phyloP scores from a whole-genome alignment of 2,797 vertebrate species.

The Florisuga fusca region DNA sequence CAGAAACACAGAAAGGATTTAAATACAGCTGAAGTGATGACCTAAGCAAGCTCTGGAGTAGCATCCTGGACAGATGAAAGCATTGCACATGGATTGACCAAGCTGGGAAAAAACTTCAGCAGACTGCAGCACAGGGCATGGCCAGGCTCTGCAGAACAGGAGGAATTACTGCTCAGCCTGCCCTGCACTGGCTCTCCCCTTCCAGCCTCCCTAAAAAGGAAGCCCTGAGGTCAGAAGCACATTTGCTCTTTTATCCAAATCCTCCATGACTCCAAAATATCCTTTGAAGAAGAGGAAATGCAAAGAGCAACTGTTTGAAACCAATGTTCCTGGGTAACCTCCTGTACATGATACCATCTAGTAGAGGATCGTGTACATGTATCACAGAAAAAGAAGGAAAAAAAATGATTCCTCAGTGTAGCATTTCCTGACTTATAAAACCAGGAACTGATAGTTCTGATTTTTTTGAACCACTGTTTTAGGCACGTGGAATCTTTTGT shows the following conservation, averaged over 20 bases:
- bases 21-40: fast-evolving
- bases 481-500: neutral
- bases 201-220: neutral
- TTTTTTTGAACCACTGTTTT: neutral
- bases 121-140: fast-evolving
- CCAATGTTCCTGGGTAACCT: neutral
- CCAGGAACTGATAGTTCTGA: neutral
- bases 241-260: neutral
- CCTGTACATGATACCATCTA: neutral
- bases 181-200: neutral
- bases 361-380: fast-evolving
- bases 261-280: neutral
- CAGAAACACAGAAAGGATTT: neutral
- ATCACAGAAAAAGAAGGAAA: neutral
- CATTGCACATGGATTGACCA: neutral
- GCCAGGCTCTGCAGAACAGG: neutral
- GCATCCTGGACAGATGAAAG: neutral
- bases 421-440: neutral
- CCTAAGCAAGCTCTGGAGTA: neutral
- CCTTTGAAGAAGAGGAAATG: neutral
- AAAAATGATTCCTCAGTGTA: neutral
- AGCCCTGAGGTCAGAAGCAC: neutral
- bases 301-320: neutral
- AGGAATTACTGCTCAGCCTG: neutral
- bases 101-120: neutral